Evolutionary conservation across 2,113 vertebrate species (phyloP).

Genomic region (Neoarius graeffei): DNA sequence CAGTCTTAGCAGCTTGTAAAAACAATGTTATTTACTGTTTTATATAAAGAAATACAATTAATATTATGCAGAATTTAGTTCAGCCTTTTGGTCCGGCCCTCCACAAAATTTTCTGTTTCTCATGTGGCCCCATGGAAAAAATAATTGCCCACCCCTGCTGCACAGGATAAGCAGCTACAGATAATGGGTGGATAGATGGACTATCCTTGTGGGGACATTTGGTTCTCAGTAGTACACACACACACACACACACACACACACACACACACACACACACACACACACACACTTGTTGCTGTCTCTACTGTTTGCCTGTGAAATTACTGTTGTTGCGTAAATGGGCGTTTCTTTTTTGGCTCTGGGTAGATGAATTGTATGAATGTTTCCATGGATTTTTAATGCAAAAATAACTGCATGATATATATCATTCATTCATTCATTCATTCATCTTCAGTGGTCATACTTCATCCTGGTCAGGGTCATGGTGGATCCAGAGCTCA

Average conservation of each 20-base stretch:
- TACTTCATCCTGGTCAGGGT: background rate
- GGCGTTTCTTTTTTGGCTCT: background rate
- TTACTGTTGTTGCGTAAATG: background rate
- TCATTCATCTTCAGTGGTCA: background rate
- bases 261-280: background rate
- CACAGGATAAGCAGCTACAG: no score
- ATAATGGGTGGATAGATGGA: no score
- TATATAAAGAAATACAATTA: no score
- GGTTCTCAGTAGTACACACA: no score
- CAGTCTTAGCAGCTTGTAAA: no score
- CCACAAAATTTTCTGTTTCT: no score
- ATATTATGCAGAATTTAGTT: no score
- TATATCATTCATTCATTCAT: background rate
- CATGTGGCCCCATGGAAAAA: no score
- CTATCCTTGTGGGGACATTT: no score
- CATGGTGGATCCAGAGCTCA: background rate
- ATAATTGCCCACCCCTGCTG: no score
- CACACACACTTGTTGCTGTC: conserved; percentile 1
- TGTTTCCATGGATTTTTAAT: background rate
- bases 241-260: conserved; percentile 19
- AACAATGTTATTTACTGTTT: no score
- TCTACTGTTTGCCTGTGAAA: background rate
- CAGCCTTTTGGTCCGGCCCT: no score
- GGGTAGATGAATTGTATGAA: background rate
- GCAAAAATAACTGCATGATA: background rate